Base-by-base conservation (phyloP, 2,888 invertebrate species). In the Amitus sp. region DNA sequence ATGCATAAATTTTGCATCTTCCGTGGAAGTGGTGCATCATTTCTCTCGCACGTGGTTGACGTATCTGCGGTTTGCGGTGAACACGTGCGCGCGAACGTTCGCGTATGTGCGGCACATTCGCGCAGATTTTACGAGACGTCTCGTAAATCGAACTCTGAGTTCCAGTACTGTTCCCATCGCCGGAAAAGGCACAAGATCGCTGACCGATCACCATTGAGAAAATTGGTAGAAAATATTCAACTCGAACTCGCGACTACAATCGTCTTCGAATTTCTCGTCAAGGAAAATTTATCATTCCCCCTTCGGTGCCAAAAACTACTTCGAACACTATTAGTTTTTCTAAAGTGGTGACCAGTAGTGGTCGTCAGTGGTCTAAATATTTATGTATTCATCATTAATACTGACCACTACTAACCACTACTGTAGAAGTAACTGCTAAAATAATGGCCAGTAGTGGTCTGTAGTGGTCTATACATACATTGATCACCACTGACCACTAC, bases 201-300 rank as follows among this genome's bases (percentile, higher is more conserved):
- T 64, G 57, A 49, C 51, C 56, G 66, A 70, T 71, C 71, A 62
- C 60, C 60, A 58, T 65, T 68, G 70, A 69, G 68, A 71, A 70
- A 70, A 73, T 73, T 73, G 68, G 6, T 30, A 6, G 23, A 23
- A 23, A 23, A 23, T 23, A 3, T 23, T 3, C 7, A 7, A 23
- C 23, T 23, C 7, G 23, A 23, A 23, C 40, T 27, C 47, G 40
- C 47, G 51, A 51, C 33, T 28, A 30, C 46, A n/a, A 19, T 34
- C 27, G 27, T 37, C 23, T 40, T 49, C 33, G 45, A 49, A 15
- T 20, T 23, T n/a, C n/a, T n/a, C n/a, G n/a, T n/a, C n/a, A n/a
- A n/a, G n/a, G n/a, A n/a, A n/a, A n/a, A n/a, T n/a, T n/a, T n/a
- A n/a, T n/a, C n/a, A n/a, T n/a, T n/a, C n/a, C n/a, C n/a, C n/a